Evolutionary conservation across 2,797 vertebrate genomes (phyloP).

Genomic region (Aldrovandia affinis): DNA sequence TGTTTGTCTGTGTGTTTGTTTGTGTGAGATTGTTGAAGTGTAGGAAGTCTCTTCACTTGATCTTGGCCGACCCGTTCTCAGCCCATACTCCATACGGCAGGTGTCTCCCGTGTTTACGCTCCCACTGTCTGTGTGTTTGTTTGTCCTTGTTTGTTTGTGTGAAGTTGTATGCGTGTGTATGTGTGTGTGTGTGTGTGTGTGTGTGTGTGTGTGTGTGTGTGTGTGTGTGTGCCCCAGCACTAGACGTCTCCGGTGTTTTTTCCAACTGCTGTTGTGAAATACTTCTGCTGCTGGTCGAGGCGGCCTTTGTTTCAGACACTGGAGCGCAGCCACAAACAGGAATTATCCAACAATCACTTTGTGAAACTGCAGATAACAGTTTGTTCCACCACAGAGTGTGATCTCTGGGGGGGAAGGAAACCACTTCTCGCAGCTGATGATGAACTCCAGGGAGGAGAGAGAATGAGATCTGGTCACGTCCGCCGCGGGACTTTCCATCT

Average conservation of each 20-base stretch:
- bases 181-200: conserved; percentile 43
- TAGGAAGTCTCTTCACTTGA: conserved; percentile 28
- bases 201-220: conserved; percentile 55
- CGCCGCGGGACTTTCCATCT: not conserved
- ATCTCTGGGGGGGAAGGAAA: conserved; percentile 83
- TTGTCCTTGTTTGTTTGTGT: conserved; percentile 42
- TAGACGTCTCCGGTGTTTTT: conserved; percentile 62
- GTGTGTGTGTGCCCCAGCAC: conserved; percentile 51
- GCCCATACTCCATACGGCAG: not conserved
- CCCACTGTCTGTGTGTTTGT: conserved; percentile 38
- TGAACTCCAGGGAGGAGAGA: conserved; percentile 62
- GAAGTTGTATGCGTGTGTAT: conserved; percentile 32
- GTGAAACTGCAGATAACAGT: conserved; percentile 91
- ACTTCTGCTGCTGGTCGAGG: conserved; percentile 70
- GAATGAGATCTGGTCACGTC: conserved; percentile 23
- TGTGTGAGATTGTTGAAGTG: conserved; percentile 14
- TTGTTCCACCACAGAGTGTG: conserved; percentile 86
- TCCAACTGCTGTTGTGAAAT: conserved; percentile 62
- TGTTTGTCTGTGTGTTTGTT: conserved; percentile 25
- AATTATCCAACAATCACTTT: conserved; percentile 93
- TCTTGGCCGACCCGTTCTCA: not conserved
- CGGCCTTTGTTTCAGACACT: conserved; percentile 74
- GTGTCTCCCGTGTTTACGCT: conserved; percentile 17
- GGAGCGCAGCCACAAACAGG: conserved; percentile 87
- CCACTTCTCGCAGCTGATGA: conserved; percentile 79